phyloP scores from a whole-genome alignment of 2,888 invertebrate species.

The Lydus trimaculatus region DNA sequence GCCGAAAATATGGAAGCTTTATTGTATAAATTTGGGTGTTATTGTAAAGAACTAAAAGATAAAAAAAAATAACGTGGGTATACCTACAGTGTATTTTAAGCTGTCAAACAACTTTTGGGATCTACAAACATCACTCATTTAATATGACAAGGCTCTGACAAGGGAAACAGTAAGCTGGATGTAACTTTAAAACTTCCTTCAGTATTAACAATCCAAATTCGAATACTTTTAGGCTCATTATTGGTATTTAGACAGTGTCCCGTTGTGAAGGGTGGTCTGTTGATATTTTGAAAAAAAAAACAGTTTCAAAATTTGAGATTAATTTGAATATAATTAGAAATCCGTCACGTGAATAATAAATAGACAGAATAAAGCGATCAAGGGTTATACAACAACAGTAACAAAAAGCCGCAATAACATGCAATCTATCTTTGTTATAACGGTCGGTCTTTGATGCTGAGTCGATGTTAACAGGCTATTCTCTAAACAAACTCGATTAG shows the following conservation, averaged over 20 bases:
- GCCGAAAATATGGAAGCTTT: not conserved
- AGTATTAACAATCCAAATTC: conserved; percentile 39
- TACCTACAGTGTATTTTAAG: conserved; percentile 7
- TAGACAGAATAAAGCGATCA: conserved; percentile 29
- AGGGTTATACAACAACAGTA: conserved; percentile 38
- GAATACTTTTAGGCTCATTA: conserved; percentile 43
- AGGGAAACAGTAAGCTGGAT: conserved; percentile 33
- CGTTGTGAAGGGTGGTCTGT: conserved; percentile 55
- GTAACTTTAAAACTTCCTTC: conserved; percentile 30
- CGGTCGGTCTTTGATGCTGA: conserved; percentile 50
- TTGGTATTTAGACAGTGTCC: conserved; percentile 46
- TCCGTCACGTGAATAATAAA: conserved; percentile 34
- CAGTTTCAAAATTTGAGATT: not conserved
- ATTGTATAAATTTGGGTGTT: not conserved
- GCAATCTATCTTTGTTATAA: conserved; percentile 46
- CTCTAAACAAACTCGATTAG: conserved; percentile 57
- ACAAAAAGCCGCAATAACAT: conserved; percentile 45
- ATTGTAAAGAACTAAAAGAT: not conserved
- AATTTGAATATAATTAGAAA: conserved; percentile 24
- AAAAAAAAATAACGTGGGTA: not conserved
- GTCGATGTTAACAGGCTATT: conserved; percentile 56
- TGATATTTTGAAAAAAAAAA: conserved; percentile 40
- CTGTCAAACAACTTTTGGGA: conserved; percentile 23
- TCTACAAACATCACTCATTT: conserved; percentile 23
- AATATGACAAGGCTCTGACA: conserved; percentile 31